Conservation (phyloP, 2,797 vertebrate genomes). For the Hoplostethus mediterraneus region DNA sequence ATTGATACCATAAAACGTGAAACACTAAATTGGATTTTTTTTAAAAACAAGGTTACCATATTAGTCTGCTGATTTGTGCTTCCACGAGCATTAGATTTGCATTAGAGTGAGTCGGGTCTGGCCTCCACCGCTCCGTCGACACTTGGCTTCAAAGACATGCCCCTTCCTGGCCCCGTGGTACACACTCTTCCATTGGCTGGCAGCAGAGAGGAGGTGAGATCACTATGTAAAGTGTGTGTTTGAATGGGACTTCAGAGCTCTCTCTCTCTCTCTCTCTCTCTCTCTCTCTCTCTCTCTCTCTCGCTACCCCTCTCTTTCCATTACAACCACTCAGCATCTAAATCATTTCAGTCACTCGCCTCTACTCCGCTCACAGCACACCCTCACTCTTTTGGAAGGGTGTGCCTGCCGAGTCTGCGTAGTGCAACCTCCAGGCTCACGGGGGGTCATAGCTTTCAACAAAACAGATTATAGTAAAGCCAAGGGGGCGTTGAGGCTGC, state of each 20-base stretch:
- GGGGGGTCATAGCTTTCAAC: slow-evolving; percentile 30
- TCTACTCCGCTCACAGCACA: slow-evolving; percentile 30
- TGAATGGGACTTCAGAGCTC: slow-evolving; percentile 17
- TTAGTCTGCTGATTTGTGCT: slow-evolving; percentile 51
- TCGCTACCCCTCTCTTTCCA: slow-evolving; percentile 10
- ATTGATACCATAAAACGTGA: slow-evolving; percentile 37
- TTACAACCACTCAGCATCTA: slow-evolving; percentile 26
- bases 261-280: slow-evolving; percentile 10
- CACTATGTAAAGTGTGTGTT: slow-evolving; percentile 42
- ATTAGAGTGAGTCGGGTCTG: slow-evolving; percentile 45
- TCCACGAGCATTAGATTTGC: slow-evolving; percentile 48
- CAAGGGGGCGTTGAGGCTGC: slow-evolving; percentile 32
- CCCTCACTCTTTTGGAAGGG: slow-evolving; percentile 22
- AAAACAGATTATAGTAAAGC: slow-evolving; percentile 42
- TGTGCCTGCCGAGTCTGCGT: slow-evolving; percentile 12
- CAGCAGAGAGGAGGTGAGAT: slow-evolving; percentile 52
- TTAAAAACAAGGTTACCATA: slow-evolving; percentile 34
- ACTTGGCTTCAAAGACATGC: slow-evolving; percentile 54
- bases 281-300: slow-evolving; percentile 9
- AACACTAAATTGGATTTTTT: slow-evolving; percentile 5
- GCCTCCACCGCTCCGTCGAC: slow-evolving; percentile 35
- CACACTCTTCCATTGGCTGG: slow-evolving; percentile 48
- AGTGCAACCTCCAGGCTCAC: slow-evolving; percentile 33
- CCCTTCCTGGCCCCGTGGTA: slow-evolving; percentile 40
- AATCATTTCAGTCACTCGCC: slow-evolving; percentile 42